Base-by-base conservation (phyloP, 2,797 vertebrate species). In the Gastrophryne carolinensis region DNA sequence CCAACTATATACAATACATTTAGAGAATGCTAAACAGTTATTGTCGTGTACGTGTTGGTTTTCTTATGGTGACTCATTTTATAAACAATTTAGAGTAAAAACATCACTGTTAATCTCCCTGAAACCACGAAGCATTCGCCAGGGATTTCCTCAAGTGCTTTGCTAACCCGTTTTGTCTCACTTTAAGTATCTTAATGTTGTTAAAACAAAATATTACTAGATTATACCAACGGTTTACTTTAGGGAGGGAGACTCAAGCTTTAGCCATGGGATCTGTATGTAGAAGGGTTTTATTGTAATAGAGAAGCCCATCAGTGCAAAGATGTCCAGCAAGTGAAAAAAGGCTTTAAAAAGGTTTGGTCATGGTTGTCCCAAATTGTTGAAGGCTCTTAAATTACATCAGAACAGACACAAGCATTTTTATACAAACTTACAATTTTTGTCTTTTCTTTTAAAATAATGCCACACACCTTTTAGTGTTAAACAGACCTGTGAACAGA, bases 41-140 rank as follows among this genome's bases (percentile, higher is more conserved):
- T 41, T 69, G 17, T n/a, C 27, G 52, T 39, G 37, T 57, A 57
- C 62, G 50, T 74, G 34, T 57, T n/a, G 12, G 52, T 4, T 29
- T 35, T 65, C 49, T 17, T 32, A 39, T 13, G 62, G 32, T 75
- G 64, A 75, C 41, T 69, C 65, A 69, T 69, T 49, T 41, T 62
- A 50, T 69, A 75, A 75, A 75, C 73, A 75, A 44, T 75, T 69
- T 75, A 75, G 35, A 50, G 26, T 62, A 47, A 39, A 37, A 69
- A 62, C 24, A 26, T 60, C 15, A 11, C 35, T 23, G 26, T 50
- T 69, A 75, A 75, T 52, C 73, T 41, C 47, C 29, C 4, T 44
- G 15, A 76, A 62, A 70, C 23, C 44, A 47, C 54, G 35, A 52
- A 64, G 19, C 54, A 26, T 30, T 75, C 63, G 21, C 7, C 34